Evolutionary conservation across 2,113 vertebrate species (phyloP).

Genomic region (Hystrix brachyura): DNA sequence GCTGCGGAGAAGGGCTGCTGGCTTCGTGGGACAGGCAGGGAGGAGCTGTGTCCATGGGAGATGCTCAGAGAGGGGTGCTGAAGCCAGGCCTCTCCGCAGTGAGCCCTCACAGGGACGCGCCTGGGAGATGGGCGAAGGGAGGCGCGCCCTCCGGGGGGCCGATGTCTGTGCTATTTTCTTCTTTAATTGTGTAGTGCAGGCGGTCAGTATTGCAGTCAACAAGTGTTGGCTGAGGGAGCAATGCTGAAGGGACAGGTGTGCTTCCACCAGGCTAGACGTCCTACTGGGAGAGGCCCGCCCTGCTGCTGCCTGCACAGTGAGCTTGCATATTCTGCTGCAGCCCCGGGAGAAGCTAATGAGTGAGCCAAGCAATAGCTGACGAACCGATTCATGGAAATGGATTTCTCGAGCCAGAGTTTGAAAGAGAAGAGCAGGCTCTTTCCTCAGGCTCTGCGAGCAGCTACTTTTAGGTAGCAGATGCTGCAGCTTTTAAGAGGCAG

Average conservation of each 20-base stretch:
- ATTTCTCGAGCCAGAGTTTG: conserved; percentile 1
- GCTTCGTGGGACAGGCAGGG: not conserved
- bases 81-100: not conserved
- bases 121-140: not conserved
- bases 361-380: conserved; percentile 64
- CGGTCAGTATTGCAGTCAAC: not conserved
- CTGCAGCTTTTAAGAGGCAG: conserved; percentile 69
- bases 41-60: not conserved
- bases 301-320: conserved; percentile 23
- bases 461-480: conserved; percentile 80
- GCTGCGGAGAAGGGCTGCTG: not conserved
- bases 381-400: conserved; percentile 64
- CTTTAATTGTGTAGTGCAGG: not conserved
- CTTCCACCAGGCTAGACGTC: not conserved
- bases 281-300: not conserved
- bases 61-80: not conserved
- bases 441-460: not conserved
- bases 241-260: not conserved
- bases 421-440: conserved; percentile 63
- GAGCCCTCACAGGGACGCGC: not conserved
- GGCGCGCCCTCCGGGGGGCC: not conserved
- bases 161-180: not conserved
- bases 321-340: not conserved
- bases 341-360: conserved; percentile 76
- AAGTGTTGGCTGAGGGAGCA: not conserved